Evolutionary conservation across 2,888 invertebrate genomes (phyloP), one percentile per base, ranked within the genome.

Genomic region (Biston stratarius): DNA sequence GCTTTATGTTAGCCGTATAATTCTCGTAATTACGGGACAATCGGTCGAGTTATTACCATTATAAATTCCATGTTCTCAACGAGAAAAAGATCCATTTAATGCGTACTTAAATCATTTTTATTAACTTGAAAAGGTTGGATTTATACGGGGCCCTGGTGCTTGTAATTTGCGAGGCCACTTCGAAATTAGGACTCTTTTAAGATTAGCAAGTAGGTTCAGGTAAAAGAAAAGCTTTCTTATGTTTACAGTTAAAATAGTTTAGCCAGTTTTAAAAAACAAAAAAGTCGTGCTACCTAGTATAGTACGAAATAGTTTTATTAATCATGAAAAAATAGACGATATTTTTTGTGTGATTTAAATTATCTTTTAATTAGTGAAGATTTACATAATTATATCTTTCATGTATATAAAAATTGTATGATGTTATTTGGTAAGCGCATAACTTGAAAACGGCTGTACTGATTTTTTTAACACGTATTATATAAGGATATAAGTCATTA

Each of bases 81-180:
- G 80, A 78, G 80, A 83, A 84, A 87, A 86, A 89, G 84, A 90
- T 89, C 85, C 86, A 86, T 89, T 89, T 90, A 90, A 90, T 90
- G 90, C 85, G 83, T 86, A 76, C 86, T 89, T 92, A 91, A 91
- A 92, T 92, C 90, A 92, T 92, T 91, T 92, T 92, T 92, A 92
- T 91, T 88, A 91, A 91, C 87, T 90, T 87, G 87, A 87, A 92
- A 90, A 91, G 90, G 90, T 91, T 86, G 86, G 83, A 90, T 90
- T 91, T 91, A 90, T 90, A 84, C 81, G 81, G 77, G 81, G 82
- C 82, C 82, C 85, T 83, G 86, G 77, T 80, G 84, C 79, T 80
- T 84, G 85, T 85, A 87, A 87, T 89, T 89, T 88, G 85, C 78
- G 83, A 81, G 78, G 74, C 78, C 78, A 79, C 78, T 77, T 74